Conservation (phyloP, 2,113 vertebrate genomes). For the Zosterops pallidus region DNA sequence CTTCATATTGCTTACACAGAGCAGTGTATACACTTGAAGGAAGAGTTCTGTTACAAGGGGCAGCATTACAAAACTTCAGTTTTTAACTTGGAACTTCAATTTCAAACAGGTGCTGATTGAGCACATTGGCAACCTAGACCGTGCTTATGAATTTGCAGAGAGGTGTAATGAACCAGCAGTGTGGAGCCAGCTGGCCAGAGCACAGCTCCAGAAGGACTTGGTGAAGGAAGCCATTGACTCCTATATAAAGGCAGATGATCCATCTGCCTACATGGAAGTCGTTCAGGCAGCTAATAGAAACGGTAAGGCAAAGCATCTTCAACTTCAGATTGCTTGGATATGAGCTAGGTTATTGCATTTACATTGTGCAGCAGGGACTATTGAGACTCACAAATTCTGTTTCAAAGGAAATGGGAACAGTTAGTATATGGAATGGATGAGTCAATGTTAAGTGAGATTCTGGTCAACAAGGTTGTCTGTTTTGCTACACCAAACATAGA, state of each 20-base stretch:
- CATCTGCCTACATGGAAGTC: conserved; percentile 88
- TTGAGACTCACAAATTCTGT: not conserved
- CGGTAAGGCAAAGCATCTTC: conserved; percentile 68
- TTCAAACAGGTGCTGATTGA: conserved; percentile 87
- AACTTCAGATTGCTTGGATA: not conserved
- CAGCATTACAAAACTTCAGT: not conserved
- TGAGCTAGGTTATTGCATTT: not conserved
- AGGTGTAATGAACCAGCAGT: conserved; percentile 86
- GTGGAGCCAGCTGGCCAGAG: conserved; percentile 88
- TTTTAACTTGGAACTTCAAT: not conserved
- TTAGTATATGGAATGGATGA: not conserved
- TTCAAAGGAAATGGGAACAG: not conserved
- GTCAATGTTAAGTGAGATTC: not conserved
- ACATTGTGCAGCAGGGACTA: not conserved
- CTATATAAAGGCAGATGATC: conserved; percentile 88
- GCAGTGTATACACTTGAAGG: not conserved
- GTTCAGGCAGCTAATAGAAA: conserved; percentile 87
- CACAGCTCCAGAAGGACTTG: conserved; percentile 86
- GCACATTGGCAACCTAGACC: conserved; percentile 88
- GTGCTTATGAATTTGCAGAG: conserved; percentile 90
- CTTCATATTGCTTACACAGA: not conserved
- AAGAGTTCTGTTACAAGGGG: not conserved
- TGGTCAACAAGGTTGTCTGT: not conserved
- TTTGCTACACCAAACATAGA: not conserved
- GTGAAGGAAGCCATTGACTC: conserved; percentile 93